Conservation (phyloP, 2,888 invertebrate species). For the Eulithis prunata region DNA sequence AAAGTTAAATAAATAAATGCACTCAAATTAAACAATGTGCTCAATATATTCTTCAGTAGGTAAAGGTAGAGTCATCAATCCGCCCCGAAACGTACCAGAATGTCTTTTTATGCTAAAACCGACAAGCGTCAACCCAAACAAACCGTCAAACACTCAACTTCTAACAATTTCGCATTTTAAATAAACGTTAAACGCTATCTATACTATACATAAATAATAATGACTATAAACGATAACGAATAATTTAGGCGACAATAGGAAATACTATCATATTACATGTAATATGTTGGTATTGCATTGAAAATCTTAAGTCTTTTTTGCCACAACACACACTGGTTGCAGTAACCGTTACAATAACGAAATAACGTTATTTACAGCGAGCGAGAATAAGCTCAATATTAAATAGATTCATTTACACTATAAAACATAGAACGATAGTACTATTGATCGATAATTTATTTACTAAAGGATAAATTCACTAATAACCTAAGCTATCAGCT, state of each 20-base stretch:
- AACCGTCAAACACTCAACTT: conserved; percentile 21
- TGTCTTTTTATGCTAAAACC: conserved; percentile 28
- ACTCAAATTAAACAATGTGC: no score
- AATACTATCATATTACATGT: conserved; percentile 31
- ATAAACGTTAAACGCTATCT: conserved; percentile 62
- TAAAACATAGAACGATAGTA: conserved; percentile 38
- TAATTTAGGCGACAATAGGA: conserved; percentile 45
- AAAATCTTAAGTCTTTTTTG: conserved; percentile 29
- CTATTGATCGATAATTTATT: conserved; percentile 25
- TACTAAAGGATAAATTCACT: conserved; percentile 57
- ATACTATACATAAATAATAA: conserved; percentile 53
- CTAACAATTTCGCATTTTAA: conserved; percentile 43
- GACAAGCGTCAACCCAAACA: conserved; percentile 16
- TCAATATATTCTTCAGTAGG: no score
- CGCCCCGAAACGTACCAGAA: conserved; percentile 6
- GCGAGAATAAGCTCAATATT: conserved; percentile 34
- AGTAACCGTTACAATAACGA: conserved; percentile 17
- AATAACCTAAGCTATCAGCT: conserved; percentile 56
- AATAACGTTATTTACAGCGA: conserved; percentile 29
- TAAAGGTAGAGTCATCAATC: not conserved
- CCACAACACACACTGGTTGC: conserved; percentile 25
- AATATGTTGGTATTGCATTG: conserved; percentile 31
- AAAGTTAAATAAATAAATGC: no score
- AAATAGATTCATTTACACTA: conserved; percentile 34
- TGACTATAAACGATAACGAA: conserved; percentile 45